phyloP scores from a whole-genome alignment of 2,888 invertebrate genomes.

The Tipula vernalis region DNA sequence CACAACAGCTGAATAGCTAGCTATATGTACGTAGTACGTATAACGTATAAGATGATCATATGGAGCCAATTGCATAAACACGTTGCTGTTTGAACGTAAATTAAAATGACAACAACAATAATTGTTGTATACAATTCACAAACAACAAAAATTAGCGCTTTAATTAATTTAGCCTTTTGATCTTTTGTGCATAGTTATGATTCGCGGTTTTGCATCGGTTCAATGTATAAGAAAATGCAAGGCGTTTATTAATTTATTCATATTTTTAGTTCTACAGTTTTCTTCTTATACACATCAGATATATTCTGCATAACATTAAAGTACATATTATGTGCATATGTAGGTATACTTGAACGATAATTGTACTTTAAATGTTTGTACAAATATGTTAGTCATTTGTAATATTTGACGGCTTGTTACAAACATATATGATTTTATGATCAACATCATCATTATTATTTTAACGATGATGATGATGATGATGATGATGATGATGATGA shows the following conservation, averaged over 20 bases:
- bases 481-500: background rate
- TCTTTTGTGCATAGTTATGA: background rate
- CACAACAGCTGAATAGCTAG: background rate
- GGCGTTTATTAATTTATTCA: background rate
- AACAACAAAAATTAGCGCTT: background rate
- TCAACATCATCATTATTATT: background rate
- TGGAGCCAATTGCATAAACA: background rate
- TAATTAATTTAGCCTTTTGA: background rate
- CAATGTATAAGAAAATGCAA: background rate
- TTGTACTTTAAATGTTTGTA: background rate
- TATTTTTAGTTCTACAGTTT: background rate
- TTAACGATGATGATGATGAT: background rate
- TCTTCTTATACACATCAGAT: background rate
- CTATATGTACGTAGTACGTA: background rate
- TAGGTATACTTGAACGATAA: background rate
- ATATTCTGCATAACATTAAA: background rate
- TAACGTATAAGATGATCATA: background rate
- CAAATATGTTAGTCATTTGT: background rate
- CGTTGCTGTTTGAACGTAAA: background rate
- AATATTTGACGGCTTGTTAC: background rate
- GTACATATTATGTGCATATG: background rate
- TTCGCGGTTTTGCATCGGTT: background rate
- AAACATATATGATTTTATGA: background rate
- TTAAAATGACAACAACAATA: background rate
- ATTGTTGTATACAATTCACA: no score